Base-by-base conservation (phyloP, 1,140 invertebrate genomes). In the Eubasilissa regina region DNA sequence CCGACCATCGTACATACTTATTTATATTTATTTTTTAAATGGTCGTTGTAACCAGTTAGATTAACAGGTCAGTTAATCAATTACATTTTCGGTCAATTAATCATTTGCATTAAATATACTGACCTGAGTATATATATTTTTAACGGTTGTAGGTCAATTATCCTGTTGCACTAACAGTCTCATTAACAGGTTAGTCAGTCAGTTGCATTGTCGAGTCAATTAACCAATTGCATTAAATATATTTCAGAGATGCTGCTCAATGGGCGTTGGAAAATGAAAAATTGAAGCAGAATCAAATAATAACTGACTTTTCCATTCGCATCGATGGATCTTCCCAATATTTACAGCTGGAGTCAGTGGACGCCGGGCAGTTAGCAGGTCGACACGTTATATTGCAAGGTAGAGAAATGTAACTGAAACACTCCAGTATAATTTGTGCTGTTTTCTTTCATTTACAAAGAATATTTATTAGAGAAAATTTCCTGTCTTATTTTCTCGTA, bases 301-400 rank as follows among this genome's bases (percentile, higher is more conserved):
- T 68, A 3, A 21, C 51, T 15, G 51, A 70, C 51, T 51, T 64
- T 44, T 64, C 19, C 45, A 66, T 75, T 48, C 55, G 55, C 4
- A 60, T 62, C 10, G 58, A 75, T 10, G 73, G 58, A 35, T 60
- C 15, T 10, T 60, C 55, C 11, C 73, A 75, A 13, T 55, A 58
- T 60, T 13, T 60, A 9, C 45, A 75, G 4, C 19, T 73, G 19
- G 68, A 73, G 19, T 53, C 15, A 4, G 68, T 73, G 68, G 68
- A 73, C n/a, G 68, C 53, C 1, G 68, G 68, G 0, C 68, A 55
- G 51, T 19, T 73, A 7, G 68, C 47, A 53, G 68, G 68, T 6
- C 68, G 51, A 0, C 68, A 73, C 13, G 68, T 73, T 1, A 15
- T 73, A 12, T 21, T 73, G 25, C 68, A 73, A 53, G 68, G 68